Conservation (phyloP, 1,140 invertebrate genomes). For the Drosophila santomea region DNA sequence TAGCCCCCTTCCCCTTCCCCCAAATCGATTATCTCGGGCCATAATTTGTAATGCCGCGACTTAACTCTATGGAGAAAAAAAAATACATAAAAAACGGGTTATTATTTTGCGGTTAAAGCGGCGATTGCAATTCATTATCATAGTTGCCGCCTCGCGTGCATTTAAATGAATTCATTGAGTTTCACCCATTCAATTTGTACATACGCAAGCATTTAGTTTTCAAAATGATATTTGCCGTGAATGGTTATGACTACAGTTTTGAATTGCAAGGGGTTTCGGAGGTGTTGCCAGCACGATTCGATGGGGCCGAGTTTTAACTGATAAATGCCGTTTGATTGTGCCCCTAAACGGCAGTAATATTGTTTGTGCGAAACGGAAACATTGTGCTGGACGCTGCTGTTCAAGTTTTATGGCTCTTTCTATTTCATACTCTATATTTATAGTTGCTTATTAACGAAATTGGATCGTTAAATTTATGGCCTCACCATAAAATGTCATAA, state of each 20-base stretch:
- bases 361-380: constrained; percentile 26
- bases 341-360: constrained; percentile 37
- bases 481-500: constrained; percentile 58
- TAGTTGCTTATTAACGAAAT: constrained; percentile 74
- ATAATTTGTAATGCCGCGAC: constrained; percentile 62
- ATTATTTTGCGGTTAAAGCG: constrained; percentile 77
- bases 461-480: constrained; percentile 71
- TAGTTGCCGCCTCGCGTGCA: constrained; percentile 76
- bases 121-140: constrained; percentile 78
- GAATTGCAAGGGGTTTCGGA: constrained; percentile 10
- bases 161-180: constrained; percentile 81
- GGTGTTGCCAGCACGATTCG: constrained; percentile 54
- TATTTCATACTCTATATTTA: constrained; percentile 53
- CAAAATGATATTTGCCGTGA: constrained; percentile 46
- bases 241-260: constrained; percentile 38
- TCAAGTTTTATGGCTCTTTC: constrained; percentile 5
- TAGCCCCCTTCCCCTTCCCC: background rate
- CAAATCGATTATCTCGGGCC: constrained; percentile 63
- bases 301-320: constrained; percentile 44
- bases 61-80: constrained; percentile 37
- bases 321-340: constrained; percentile 69
- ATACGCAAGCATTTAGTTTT: constrained; percentile 68
- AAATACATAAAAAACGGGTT: constrained; percentile 61
- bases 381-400: constrained; percentile 21
- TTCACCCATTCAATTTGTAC: constrained; percentile 74